Percentiles rank a stretch among this genome's conserved stretches.
These are phyloP conservation scores for Ceratosolen solmsi DNA, from an alignment of 1,140 invertebrate species.

Conservation along the genomic window DNA sequence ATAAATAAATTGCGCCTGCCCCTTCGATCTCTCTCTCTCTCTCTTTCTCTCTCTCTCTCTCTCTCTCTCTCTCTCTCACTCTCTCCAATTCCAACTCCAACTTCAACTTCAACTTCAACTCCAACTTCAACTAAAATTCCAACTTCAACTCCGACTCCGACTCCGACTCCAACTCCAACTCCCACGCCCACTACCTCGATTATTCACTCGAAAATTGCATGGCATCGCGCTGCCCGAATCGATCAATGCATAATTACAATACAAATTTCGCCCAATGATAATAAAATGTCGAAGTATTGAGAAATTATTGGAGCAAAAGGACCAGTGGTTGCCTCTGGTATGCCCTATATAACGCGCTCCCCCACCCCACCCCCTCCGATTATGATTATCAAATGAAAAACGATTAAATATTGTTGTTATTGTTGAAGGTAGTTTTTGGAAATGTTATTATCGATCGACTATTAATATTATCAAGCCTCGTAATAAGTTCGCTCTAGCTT, in stretches of 20 bases:
- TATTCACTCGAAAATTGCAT: not conserved
- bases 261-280: slow-evolving; percentile 15
- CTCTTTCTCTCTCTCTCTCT: not conserved
- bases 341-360: no score
- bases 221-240: slow-evolving; percentile 6
- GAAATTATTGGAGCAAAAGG: no score
- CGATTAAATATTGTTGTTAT: not conserved
- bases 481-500: not conserved
- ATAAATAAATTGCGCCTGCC: slow-evolving; percentile 19
- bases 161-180: no score
- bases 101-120: no score
- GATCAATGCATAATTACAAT: slow-evolving; percentile 42
- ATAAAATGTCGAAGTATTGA: slow-evolving; percentile 8
- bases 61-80: no score
- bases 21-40: not conserved
- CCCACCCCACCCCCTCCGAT: no score
- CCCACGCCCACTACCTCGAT: no score
- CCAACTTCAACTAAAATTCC: no score
- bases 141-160: no score
- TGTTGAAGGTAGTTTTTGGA: not conserved
- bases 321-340: no score
- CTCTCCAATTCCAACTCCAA: no score
- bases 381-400: slow-evolving; percentile 1
- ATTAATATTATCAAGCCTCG: not conserved
- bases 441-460: not conserved